phyloP scores from a whole-genome alignment of 2,797 vertebrate genomes.

The Vireo griseus region DNA sequence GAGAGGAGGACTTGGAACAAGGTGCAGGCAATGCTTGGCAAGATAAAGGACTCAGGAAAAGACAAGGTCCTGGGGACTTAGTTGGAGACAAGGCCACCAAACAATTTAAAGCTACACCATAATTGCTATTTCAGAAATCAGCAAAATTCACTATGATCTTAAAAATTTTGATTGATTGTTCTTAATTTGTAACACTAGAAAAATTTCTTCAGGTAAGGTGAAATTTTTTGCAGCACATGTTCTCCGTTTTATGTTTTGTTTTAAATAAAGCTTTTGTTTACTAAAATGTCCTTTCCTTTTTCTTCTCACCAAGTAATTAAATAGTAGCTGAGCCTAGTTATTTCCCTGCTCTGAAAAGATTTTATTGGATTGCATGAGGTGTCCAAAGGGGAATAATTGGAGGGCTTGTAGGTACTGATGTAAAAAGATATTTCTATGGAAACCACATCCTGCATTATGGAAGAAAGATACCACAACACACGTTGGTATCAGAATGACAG shows the following conservation, averaged over 20 bases:
- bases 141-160: neutral
- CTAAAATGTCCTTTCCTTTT: neutral
- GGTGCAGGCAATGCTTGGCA: neutral
- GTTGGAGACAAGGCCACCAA: neutral
- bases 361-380: neutral
- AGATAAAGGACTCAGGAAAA: neutral
- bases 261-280: constrained; percentile 27
- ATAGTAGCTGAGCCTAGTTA: neutral
- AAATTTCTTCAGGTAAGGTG: constrained; percentile 20
- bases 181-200: neutral
- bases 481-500: neutral
- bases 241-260: neutral
- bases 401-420: neutral
- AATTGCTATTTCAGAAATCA: neutral
- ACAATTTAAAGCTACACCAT: neutral
- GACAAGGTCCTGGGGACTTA: neutral
- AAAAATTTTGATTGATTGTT: neutral
- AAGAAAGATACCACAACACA: neutral
- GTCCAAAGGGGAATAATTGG: neutral
- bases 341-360: neutral
- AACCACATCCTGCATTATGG: constrained; percentile 28
- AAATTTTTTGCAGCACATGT: neutral
- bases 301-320: neutral
- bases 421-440: constrained; percentile 49
- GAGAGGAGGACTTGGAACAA: neutral